Evolutionary conservation across 2,888 invertebrate species (phyloP).

Genomic region (Papilio demoleus): DNA sequence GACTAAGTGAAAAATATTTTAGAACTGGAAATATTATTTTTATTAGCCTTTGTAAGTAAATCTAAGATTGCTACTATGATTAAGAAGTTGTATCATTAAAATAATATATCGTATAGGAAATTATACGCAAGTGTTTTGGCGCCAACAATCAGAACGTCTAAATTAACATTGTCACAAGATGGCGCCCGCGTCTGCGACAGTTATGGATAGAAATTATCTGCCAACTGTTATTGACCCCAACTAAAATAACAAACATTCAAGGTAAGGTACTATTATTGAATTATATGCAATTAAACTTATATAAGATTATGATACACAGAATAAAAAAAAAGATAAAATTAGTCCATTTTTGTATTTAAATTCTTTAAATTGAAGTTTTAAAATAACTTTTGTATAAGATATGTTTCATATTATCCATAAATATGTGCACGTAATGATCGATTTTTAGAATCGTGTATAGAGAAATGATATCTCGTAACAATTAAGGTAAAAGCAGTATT

Average conservation of each 20-base stretch:
- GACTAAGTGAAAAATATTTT: neutral
- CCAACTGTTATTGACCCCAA: constrained; percentile 9
- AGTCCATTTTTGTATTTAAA: neutral
- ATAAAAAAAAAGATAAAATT: neutral
- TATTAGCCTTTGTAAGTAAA: neutral
- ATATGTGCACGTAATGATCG: too few species aligned
- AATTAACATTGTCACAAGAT: constrained; percentile 32
- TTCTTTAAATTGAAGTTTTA: neutral
- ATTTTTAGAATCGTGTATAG: too few species aligned
- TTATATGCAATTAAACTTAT: neutral
- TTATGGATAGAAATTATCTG: constrained; percentile 25
- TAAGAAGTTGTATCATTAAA: neutral
- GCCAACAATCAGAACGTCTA: constrained; percentile 30
- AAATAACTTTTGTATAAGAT: neutral
- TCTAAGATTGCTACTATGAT: neutral
- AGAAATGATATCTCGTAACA: neutral
- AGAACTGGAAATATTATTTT: neutral
- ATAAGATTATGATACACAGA: neutral
- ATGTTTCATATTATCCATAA: too few species aligned
- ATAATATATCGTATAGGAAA: neutral
- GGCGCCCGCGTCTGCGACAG: constrained; percentile 23
- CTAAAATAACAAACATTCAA: constrained; percentile 10
- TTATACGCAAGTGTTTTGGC: constrained; percentile 30
- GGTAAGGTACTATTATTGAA: constrained; percentile 15
- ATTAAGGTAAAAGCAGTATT: constrained; percentile 2